phyloP scores from a whole-genome alignment of 1,140 invertebrate species.

The Homarus americanus region DNA sequence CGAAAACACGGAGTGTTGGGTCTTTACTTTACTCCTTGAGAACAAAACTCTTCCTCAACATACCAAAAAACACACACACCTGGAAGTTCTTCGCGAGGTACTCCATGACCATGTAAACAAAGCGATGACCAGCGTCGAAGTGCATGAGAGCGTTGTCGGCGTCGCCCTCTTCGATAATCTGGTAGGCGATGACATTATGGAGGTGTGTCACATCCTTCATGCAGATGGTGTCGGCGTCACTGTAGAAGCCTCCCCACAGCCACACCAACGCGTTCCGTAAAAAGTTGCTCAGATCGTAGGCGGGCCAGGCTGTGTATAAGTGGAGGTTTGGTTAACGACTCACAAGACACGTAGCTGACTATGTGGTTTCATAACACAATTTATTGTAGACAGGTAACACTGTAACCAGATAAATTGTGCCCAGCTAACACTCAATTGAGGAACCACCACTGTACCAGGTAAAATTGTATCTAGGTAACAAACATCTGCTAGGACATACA shows the following conservation, averaged over 20 bases:
- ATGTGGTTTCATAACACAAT: too few relatives aligned
- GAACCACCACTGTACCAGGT: too few relatives aligned
- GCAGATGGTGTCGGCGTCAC: constrained; percentile 24
- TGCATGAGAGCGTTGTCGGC: background rate
- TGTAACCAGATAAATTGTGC: too few relatives aligned
- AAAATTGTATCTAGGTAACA: too few relatives aligned
- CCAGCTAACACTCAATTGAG: too few relatives aligned
- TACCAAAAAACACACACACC: too few relatives aligned
- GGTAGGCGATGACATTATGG: background rate
- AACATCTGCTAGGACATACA: too few relatives aligned
- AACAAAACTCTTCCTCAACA: too few relatives aligned
- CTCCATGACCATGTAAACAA: background rate
- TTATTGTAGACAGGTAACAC: too few relatives aligned
- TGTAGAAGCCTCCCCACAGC: constrained; percentile 10
- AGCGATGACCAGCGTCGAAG: background rate
- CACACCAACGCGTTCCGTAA: background rate
- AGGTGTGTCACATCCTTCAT: background rate
- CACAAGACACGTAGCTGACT: too few relatives aligned
- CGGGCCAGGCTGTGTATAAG: constrained; percentile 5
- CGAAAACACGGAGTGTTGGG: too few relatives aligned
- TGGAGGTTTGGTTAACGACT: background rate
- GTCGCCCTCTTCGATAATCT: background rate
- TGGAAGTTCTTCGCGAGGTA: background rate
- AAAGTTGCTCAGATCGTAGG: constrained; percentile 1
- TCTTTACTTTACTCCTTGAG: too few relatives aligned